Base-by-base conservation (phyloP, 1,140 invertebrate species). In the Brachionus asplanchnoidis region DNA sequence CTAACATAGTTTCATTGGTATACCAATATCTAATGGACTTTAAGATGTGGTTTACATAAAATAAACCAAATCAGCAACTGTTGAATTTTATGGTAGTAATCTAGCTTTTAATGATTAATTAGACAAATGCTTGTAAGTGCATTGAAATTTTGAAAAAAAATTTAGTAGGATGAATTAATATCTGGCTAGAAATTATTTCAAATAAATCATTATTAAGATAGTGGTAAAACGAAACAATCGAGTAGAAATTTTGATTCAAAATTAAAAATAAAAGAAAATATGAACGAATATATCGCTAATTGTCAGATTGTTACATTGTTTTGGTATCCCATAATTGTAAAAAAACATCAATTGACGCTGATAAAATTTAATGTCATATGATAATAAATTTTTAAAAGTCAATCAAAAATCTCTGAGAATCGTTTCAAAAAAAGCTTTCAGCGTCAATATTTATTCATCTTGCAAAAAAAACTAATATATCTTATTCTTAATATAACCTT, bases 401-500 rank as follows among this genome's bases (percentile, higher is more conserved):
- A 68, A 68, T 32, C 26, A 68, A 68, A 68, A 68, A 68, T 32
- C 66, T 68, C 66, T 68, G 66, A 68, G 7, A 68, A 68, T 68
- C 12, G 28, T 68, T 68, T 68, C 53, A 60, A 20, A 23, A 32
- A 36, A 60, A 60, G n/a, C 20, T 60, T 60, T 9, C n/a, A 60
- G 53, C 53, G 53, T 60, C 17, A 20, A 60, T 60, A 60, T 60
- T 26, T 4, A 60, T 60, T 56, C 3, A 20, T 60, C 5, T 60
- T 20, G 20, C 1, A 60, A 20, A 60, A 60, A n/a, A 60, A 60
- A 26, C 0, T 17, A 6, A 11, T 26, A 20, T 60, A 23, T 60
- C 53, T 20, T 8, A 17, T 20, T 60, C 20, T 40, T 14, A 12
- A n/a, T 7, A 68, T 68, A 68, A 68, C 66, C 66, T 68, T 68